Evolutionary conservation across 2,113 vertebrate genomes (phyloP), one percentile per base, ranked within the genome.

Genomic region (Ailuropoda melanoleuca): DNA sequence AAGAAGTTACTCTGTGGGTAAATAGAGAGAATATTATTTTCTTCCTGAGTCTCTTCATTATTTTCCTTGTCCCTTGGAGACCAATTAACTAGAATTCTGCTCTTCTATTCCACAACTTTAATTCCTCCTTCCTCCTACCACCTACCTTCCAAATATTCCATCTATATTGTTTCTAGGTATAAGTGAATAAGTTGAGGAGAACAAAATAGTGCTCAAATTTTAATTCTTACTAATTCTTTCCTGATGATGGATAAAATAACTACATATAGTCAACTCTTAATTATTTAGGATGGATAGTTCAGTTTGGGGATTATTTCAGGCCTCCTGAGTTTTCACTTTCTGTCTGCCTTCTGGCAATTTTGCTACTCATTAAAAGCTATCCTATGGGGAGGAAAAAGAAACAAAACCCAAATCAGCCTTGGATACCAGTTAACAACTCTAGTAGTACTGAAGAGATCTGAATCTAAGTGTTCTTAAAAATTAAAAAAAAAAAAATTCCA

Each of bases 1-100:
- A 99, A 98, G 98, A 99, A 99, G 98, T 99, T 99, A 97, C 99
- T 99, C 99, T 99, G 98, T 87, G 95, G 97, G 74, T 97, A 96
- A 46, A 70, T 26, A 97, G 92, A 90, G 48, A 96, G 37, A 95
- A 10, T 1, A 60, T 96, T 83, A 97, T 64, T 95, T 96, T 56
- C 62, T 93, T 95, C 50, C 5, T 34, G 43, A 90, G n/a, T 21
- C 60, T 90, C 46, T 86, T 92, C 62, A 56, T 78, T 82, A 82
- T 68, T 74, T 92, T 37, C 37, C 31, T 5, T 43, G 75, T 90
- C 75, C 92, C 95, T 53, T 26, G 11, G 96, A 95, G 88, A 85
- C 82, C 92, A 93, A 84, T 96, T 81, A 91, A 37, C 64, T 9
- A 85, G 53, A 81, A 90, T 68, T 88, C 87, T 85, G 70, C 56